Percentiles rank a stretch among this genome's conserved stretches.
Evolutionary conservation across 1,140 invertebrate genomes (phyloP).

Genomic region (Orius insidiosus): DNA sequence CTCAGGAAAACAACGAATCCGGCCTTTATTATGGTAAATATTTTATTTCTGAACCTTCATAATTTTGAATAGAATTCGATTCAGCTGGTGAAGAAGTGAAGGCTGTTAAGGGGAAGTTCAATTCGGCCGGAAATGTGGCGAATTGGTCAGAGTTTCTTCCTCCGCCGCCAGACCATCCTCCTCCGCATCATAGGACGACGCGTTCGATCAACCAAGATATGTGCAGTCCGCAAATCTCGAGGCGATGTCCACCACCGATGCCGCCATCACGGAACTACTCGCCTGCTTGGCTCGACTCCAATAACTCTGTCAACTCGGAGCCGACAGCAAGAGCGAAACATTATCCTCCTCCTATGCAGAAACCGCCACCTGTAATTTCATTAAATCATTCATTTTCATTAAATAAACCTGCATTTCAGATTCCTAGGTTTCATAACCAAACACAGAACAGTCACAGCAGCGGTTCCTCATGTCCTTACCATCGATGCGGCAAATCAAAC

Average conservation of each 20-base stretch:
- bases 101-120: conserved; percentile 12
- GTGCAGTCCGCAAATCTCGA: conserved; percentile 1
- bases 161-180: conserved; percentile 15
- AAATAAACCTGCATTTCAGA: not conserved
- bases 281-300: conserved; percentile 10
- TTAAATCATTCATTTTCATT: not conserved
- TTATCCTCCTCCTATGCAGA: conserved; percentile 11
- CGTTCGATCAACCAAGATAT: conserved; percentile 10
- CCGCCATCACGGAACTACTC: conserved; percentile 10
- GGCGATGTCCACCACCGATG: conserved; percentile 10
- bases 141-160: conserved; percentile 15
- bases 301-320: conserved; percentile 8
- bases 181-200: conserved; percentile 8
- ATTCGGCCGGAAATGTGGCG: conserved; percentile 8
- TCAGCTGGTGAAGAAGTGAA: conserved; percentile 10
- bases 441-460: conserved; percentile 11
- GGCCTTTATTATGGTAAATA: conserved; percentile 16
- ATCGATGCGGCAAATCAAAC: conserved; percentile 9
- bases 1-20: conserved; percentile 8
- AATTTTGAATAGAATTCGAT: not conserved
- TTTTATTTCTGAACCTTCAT: not conserved
- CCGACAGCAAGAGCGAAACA: conserved; percentile 6
- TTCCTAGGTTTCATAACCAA: conserved; percentile 5
- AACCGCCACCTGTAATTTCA: conserved; percentile 8
- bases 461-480: conserved; percentile 13